Conservation (phyloP, 2,113 vertebrate species). For the Ceuthmochares aereus region DNA sequence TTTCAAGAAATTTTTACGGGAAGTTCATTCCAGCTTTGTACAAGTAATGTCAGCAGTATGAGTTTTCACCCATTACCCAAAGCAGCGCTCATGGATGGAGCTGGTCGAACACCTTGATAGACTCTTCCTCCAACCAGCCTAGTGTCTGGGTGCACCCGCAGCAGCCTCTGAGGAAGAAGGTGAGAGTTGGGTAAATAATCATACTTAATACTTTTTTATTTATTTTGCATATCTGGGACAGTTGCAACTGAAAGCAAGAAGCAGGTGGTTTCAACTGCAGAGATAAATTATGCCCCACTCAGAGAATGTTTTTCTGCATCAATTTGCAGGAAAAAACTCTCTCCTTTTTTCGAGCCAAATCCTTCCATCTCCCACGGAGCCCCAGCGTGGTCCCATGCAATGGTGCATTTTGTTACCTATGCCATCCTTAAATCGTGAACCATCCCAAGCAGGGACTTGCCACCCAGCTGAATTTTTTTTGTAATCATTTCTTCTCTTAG, state of each 20-base stretch:
- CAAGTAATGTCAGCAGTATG: neutral
- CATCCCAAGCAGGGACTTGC: neutral
- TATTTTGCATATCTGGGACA: neutral
- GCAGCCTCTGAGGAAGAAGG: neutral
- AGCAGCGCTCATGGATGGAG: accelerated
- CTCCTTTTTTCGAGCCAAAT: neutral
- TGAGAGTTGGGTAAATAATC: neutral
- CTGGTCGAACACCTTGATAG: neutral
- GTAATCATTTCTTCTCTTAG: neutral
- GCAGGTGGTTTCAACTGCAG: neutral
- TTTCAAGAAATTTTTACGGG: neutral
- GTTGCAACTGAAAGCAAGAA: neutral
- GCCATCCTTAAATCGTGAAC: neutral
- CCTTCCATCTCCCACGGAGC: neutral
- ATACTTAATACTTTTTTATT: neutral
- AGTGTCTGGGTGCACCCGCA: neutral
- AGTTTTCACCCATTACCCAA: neutral
- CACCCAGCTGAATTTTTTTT: neutral
- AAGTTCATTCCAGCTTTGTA: neutral
- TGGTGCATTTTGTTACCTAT: neutral
- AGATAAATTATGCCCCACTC: neutral
- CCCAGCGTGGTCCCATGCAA: neutral
- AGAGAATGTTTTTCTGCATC: neutral
- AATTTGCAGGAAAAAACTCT: neutral
- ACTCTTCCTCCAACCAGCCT: neutral